A percentile compares a stretch with the other conserved stretches of the same genome.
Evolutionary conservation across 2,888 invertebrate species (phyloP).

Genomic region (Vesta saturnalis): DNA sequence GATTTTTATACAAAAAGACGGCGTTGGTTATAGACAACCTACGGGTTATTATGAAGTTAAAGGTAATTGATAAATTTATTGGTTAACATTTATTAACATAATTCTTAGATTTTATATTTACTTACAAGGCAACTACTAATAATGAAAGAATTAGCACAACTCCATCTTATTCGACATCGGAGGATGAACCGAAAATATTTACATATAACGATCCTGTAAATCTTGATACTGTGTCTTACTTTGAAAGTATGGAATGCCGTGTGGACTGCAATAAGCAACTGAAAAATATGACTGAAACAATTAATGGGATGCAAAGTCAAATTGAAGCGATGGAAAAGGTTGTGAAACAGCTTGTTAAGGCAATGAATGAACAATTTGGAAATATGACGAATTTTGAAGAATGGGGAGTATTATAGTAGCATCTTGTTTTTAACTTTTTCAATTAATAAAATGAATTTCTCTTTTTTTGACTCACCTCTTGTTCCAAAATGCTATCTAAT

Average conservation of each 20-base stretch:
- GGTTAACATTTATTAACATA: not conserved
- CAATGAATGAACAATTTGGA: too few species aligned
- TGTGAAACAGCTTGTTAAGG: not conserved
- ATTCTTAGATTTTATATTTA: too few species aligned
- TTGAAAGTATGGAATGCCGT: not conserved
- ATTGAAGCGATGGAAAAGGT: not conserved
- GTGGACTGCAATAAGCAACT: not conserved
- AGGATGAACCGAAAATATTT: not conserved
- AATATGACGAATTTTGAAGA: too few species aligned
- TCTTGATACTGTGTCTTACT: not conserved
- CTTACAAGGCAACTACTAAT: too few species aligned
- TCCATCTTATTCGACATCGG: too few species aligned
- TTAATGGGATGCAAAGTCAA: not conserved
- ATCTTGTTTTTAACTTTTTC: too few species aligned
- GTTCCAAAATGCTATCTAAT: too few species aligned
- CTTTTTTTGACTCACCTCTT: too few species aligned
- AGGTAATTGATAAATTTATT: not conserved
- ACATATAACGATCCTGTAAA: not conserved
- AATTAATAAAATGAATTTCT: too few species aligned
- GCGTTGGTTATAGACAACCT: not conserved
- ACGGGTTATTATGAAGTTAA: not conserved
- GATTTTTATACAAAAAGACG: constrained; percentile 1
- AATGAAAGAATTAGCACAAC: too few species aligned
- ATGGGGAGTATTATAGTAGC: too few species aligned
- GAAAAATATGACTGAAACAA: not conserved